Percentiles rank a stretch among this genome's conserved stretches.
These are phyloP conservation scores for Sipha maydis DNA, from an alignment of 2,888 invertebrate genomes.

Conservation along the genomic window DNA sequence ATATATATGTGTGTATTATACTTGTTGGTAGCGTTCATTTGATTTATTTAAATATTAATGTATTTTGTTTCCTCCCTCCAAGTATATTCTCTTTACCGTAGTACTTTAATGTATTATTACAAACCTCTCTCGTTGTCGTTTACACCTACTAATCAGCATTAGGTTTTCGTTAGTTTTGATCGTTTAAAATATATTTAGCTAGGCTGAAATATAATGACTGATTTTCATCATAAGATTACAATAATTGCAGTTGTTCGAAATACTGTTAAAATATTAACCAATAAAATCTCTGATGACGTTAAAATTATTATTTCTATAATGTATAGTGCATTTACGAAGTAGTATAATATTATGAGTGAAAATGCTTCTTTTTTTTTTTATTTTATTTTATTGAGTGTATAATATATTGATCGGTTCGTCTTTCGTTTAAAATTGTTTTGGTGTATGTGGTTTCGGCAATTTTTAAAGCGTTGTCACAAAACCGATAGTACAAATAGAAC, in stretches of 20 bases:
- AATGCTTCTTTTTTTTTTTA: constrained; percentile 18
- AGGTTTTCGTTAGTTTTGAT: not conserved
- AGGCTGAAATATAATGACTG: not conserved
- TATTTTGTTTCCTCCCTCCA: not conserved
- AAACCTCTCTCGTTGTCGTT: not conserved
- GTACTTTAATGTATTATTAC: not conserved
- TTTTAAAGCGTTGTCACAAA: not conserved
- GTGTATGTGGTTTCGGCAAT: constrained; percentile 30
- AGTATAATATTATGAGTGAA: constrained; percentile 25
- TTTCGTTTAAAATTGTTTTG: constrained; percentile 14
- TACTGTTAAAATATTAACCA: constrained; percentile 15
- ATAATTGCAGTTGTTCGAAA: not conserved
- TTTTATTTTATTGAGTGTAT: not conserved
- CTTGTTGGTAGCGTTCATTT: constrained; percentile 21
- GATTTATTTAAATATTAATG: not conserved
- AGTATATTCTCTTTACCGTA: not conserved
- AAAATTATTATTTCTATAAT: not conserved
- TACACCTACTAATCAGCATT: not conserved
- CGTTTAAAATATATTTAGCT: not conserved
- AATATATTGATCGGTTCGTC: not conserved
- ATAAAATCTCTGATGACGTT: not conserved
- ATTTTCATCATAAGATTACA: not conserved
- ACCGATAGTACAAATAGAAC: not conserved
- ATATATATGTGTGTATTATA: too few species aligned
- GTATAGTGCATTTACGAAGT: constrained; percentile 2